Base-by-base conservation (phyloP, 1,140 invertebrate genomes). In the Proales similis region DNA sequence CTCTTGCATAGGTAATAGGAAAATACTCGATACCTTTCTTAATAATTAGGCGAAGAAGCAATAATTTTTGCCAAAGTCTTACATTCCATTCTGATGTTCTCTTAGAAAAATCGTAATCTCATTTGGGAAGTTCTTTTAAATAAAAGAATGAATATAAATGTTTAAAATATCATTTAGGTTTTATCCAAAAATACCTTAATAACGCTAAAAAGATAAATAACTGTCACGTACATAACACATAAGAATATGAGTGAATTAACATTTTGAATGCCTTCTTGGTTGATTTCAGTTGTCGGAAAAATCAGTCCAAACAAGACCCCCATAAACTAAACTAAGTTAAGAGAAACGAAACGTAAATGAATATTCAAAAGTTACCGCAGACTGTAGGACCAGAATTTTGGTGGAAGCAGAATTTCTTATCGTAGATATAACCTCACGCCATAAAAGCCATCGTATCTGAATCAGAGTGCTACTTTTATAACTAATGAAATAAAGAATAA, bases 211-310 rank as follows among this genome's bases (percentile, higher is more conserved):
- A 74, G 64, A 48, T 66, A 73, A 22, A 60, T 63, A 63, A 69
- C 67, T 12, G 68, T 70, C 84, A 90, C 88, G 72, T 90, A 91
- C 3, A 86, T 90, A 2, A 94, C 78, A 70, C 92, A 85, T 53
- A 94, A 82, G 71, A 93, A 95, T 20, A 94, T 79, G 17, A 86
- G 87, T 43, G 91, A 92, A 71, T 93, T 94, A 61, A 96, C 90
- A 72, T 95, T 96, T 83, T 88, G 87, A 0, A 93, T 85, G 3
- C 89, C 88, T 67, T 88, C 84, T 74, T 92, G 85, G 68, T 87
- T 83, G 24, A 88, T 68, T 67, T 81, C 76, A 71, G 94, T 90
- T 0, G 85, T 82, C 69, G 85, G 87, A 75, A 90, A 97, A 60
- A 96, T 85, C 3, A 90, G 71, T 4, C 90, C 90, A 64, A 96